Evolutionary conservation across 2,113 vertebrate species (phyloP).

Genomic region (Grantiella picta): DNA sequence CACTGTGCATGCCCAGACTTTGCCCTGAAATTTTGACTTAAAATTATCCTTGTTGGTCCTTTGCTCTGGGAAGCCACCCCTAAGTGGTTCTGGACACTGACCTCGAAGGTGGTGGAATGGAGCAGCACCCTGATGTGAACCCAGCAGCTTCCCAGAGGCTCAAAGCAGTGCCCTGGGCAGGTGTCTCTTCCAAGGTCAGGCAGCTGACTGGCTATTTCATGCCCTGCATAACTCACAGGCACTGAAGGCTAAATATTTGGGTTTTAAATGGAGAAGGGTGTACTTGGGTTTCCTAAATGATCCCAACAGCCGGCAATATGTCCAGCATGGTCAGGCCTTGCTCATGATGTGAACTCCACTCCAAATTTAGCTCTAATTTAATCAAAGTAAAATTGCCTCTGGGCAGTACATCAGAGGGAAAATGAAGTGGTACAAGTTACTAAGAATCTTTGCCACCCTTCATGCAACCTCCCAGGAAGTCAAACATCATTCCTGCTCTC

Average conservation of each 20-base stretch:
- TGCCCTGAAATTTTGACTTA: not conserved
- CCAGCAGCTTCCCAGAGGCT: not conserved
- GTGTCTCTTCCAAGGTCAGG: not conserved
- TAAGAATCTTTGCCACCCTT: not conserved
- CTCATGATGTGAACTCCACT: not conserved
- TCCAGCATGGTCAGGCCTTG: not conserved
- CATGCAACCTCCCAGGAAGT: not conserved
- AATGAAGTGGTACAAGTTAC: not conserved
- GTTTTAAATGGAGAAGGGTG: not conserved
- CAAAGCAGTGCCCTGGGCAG: not conserved
- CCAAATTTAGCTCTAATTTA: not conserved
- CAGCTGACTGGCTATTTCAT: not conserved
- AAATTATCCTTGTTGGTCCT: not conserved
- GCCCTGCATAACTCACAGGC: not conserved
- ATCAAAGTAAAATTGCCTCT: not conserved
- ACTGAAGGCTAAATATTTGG: not conserved
- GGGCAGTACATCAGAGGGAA: not conserved
- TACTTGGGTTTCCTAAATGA: not conserved
- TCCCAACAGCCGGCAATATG: rapidly evolving
- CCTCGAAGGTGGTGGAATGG: not conserved
- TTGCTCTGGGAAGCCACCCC: not conserved
- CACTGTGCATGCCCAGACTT: rapidly evolving
- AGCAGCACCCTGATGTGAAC: not conserved
- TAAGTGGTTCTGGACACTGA: not conserved
- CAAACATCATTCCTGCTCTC: not conserved